Conservation (phyloP, 2,797 vertebrate genomes). For the Melanotaenia parkinsoni region DNA sequence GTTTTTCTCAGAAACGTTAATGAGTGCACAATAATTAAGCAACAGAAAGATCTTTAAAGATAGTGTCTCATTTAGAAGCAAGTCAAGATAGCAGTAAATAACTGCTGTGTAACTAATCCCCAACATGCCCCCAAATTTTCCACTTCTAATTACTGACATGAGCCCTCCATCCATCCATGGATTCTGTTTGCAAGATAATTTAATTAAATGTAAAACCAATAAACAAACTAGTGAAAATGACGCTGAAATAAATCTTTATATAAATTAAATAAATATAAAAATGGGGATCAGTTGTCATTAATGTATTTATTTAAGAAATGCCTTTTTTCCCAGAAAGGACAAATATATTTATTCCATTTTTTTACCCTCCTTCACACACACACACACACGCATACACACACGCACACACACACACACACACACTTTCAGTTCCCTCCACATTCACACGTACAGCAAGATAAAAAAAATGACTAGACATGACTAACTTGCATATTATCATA, state of each 20-base stretch:
- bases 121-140: not conserved
- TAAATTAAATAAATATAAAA: not conserved
- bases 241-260: not conserved
- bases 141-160: not conserved
- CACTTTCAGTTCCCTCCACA: not conserved
- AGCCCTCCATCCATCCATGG: not conserved
- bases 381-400: too few species aligned
- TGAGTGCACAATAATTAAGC: not conserved
- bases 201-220: not conserved
- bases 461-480: not conserved
- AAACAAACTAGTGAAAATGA: not conserved
- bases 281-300: not conserved
- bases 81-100: not conserved
- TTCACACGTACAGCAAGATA: not conserved
- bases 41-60: not conserved
- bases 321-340: not conserved
- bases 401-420: too few species aligned
- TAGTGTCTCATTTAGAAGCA: not conserved
- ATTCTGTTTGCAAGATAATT: not conserved
- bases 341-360: not conserved
- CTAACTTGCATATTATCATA: not conserved
- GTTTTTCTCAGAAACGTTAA: not conserved
- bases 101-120: not conserved
- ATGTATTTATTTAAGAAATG: not conserved
- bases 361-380: too few species aligned